Evolutionary conservation across 64 coral and sea anemone genomes (phyloP).

Genomic region (Pocillopora verrucosa): DNA sequence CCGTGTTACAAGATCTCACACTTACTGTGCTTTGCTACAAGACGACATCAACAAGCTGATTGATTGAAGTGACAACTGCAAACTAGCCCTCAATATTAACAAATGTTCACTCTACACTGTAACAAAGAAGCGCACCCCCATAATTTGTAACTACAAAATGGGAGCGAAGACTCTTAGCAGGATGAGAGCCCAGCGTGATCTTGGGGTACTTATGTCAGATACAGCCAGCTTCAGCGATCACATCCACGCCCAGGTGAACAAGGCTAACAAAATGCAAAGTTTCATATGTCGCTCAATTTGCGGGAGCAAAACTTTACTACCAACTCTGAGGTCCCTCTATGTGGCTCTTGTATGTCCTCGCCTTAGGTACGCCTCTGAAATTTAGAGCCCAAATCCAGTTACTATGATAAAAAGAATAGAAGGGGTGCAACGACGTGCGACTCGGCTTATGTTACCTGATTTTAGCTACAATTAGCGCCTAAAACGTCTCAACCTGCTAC

Average conservation of each 20-base stretch:
- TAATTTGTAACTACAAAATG: too few species aligned
- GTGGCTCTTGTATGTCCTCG: slow-evolving; percentile 52
- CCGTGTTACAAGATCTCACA: too few species aligned
- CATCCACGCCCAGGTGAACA: slow-evolving; percentile 44
- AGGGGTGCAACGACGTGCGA: slow-evolving; percentile 57
- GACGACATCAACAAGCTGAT: too few species aligned
- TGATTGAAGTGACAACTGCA: too few species aligned
- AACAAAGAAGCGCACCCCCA: too few species aligned
- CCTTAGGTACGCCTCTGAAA: slow-evolving; percentile 53
- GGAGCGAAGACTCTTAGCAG: slow-evolving; percentile 3
- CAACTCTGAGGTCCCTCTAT: slow-evolving; percentile 49
- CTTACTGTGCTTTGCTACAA: too few species aligned
- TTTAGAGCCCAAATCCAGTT: slow-evolving; percentile 37
- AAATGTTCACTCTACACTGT: too few species aligned
- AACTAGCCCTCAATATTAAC: too few species aligned
- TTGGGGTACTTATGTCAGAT: slow-evolving; percentile 35
- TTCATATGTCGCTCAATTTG: slow-evolving; percentile 50
- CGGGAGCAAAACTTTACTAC: slow-evolving; percentile 14
- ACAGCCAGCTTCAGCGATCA: slow-evolving; percentile 32
- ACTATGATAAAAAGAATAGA: slow-evolving; percentile 37
- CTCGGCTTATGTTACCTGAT: slow-evolving; percentile 33
- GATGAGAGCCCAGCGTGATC: slow-evolving; percentile 18
- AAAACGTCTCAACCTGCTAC: slow-evolving; percentile 44
- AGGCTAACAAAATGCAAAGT: slow-evolving; percentile 54
- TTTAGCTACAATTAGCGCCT: slow-evolving; percentile 36